Evolutionary conservation across 2,888 invertebrate species (phyloP), one percentile per base, ranked within the genome.

Genomic region (Chaitophorus viminalis): DNA sequence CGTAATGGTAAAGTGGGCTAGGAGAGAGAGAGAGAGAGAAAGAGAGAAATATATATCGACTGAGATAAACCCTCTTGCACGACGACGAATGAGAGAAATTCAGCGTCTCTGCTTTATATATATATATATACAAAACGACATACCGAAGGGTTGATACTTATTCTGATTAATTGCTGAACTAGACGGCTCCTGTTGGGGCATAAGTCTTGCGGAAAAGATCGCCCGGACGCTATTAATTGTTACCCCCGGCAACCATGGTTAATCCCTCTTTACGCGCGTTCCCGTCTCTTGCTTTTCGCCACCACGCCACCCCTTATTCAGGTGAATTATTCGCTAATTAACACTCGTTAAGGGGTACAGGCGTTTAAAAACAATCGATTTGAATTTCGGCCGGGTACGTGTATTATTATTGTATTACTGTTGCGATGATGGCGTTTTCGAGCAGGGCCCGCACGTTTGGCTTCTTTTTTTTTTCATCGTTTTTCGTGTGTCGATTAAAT

Each of bases 161-260:
- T 83, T 75, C 75, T 83, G 83, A 83, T 83, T 83, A 83, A 83
- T 83, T 74, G 83, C 75, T 83, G n/a, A 75, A 75, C 75, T 75
- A 75, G 60, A 83, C 83, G 75, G 75, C 36, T 25, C 29, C 33
- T 54, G 83, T 75, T 60, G 52, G 74, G 60, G 39, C 74, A 83
- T 83, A 83, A 83, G 83, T 83, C 83, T 83, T 83, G 83, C 60
- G 83, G 74, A 83, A 82, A 83, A 14, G 74, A 74, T 74, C 72
- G 33, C 18, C 72, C 74, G 83, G 29, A 54, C 75, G 75, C 83
- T 83, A 83, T 83, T 75, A 83, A 83, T 83, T 83, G 74, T 54
- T 33, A 74, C 46, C 60, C 68, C 39, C 39, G 29, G 21, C 21
- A 21, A 39, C 29, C 65, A n/a, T 68, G n/a, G 68, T 29, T n/a